phyloP scores from a whole-genome alignment of 1,140 invertebrate genomes.

The Aethina tumida region DNA sequence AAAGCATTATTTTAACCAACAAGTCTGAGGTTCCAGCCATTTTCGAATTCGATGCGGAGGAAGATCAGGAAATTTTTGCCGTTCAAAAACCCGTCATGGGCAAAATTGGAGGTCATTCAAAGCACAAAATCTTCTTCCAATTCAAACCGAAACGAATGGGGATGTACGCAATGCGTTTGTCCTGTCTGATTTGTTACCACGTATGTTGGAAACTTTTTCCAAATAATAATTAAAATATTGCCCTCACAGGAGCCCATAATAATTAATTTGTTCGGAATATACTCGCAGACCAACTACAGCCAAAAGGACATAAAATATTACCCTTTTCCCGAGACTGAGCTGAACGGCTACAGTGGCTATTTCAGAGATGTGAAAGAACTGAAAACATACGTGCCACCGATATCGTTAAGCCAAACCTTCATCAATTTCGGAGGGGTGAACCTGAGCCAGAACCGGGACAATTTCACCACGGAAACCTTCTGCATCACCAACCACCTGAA shows the following conservation, averaged over 20 bases:
- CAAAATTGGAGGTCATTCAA: slow-evolving; percentile 10
- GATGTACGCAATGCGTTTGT: slow-evolving; percentile 14
- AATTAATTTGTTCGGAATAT: slow-evolving; percentile 16
- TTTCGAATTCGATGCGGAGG: slow-evolving; percentile 14
- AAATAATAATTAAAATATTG: slow-evolving; percentile 1
- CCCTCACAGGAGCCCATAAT: slow-evolving; percentile 15
- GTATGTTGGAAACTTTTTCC: slow-evolving; percentile 13
- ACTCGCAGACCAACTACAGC: slow-evolving; percentile 4
- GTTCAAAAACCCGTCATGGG: slow-evolving; percentile 3
- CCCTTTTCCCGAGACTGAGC: not conserved
- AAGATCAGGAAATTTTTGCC: slow-evolving; percentile 10
- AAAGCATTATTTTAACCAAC: slow-evolving; percentile 8
- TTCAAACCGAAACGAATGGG: slow-evolving; percentile 17
- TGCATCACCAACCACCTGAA: slow-evolving; percentile 11
- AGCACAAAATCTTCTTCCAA: too few species aligned
- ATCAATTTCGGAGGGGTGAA: too few species aligned
- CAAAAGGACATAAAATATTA: slow-evolving; percentile 4
- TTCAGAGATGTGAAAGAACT: not conserved
- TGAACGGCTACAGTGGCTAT: not conserved
- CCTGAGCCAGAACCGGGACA: too few species aligned
- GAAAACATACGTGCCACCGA: too few species aligned
- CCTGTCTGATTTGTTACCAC: slow-evolving; percentile 18
- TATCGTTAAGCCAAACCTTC: too few species aligned
- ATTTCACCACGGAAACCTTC: not conserved
- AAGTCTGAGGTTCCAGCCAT: slow-evolving; percentile 7